These are phyloP conservation scores for Pseudolaguvia tuberculata DNA, from an alignment of 2,113 vertebrate species.

Conservation along the genomic window DNA sequence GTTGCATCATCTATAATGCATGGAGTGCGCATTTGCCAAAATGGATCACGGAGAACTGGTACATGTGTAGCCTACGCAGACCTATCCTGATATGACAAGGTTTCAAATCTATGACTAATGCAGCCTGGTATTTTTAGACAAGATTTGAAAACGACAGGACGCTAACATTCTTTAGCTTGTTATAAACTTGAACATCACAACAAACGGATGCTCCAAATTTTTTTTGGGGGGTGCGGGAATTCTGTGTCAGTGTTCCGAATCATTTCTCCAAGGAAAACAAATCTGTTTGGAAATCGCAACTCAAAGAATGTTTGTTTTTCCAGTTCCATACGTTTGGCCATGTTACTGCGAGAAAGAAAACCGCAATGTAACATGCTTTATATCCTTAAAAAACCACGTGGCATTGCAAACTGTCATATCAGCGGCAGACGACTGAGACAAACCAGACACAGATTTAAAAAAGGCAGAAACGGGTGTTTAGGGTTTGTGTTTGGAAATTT, in stretches of 20 bases:
- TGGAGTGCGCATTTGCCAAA: slow-evolving; percentile 52
- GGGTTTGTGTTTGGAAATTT: background rate
- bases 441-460: slow-evolving; percentile 7
- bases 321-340: slow-evolving; percentile 15
- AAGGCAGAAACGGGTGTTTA: background rate
- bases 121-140: slow-evolving; percentile 46
- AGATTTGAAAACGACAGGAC: slow-evolving; percentile 19
- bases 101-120: slow-evolving; percentile 43
- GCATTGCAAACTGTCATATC: slow-evolving; percentile 7
- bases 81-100: slow-evolving; percentile 43
- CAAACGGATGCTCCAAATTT: too few relatives aligned
- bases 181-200: too few relatives aligned
- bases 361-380: slow-evolving; percentile 17
- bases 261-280: slow-evolving; percentile 42
- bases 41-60: slow-evolving; percentile 57
- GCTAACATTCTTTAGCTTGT: background rate
- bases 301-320: slow-evolving; percentile 19
- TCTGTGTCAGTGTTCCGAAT: too few relatives aligned
- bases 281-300: slow-evolving; percentile 12
- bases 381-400: slow-evolving; percentile 3
- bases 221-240: too few relatives aligned
- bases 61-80: slow-evolving; percentile 51
- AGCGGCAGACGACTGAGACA: slow-evolving; percentile 4
- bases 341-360: background rate
- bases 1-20: slow-evolving; percentile 64